phyloP scores from a whole-genome alignment of 1,140 invertebrate genomes.

The Parapsyche elsis region DNA sequence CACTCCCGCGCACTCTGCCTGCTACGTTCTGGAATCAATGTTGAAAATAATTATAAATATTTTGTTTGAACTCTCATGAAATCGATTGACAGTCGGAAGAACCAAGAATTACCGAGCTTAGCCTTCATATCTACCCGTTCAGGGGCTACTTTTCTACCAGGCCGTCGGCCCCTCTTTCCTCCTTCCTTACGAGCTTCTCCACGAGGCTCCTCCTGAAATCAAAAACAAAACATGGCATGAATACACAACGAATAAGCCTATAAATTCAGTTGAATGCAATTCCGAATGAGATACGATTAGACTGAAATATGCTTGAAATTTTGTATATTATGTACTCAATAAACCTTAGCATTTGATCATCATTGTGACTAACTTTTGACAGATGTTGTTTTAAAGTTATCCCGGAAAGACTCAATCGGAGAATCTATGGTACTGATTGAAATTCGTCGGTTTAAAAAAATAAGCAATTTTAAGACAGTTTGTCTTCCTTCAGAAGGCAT shows the following conservation, averaged over 20 bases:
- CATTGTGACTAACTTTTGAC: too few relatives aligned
- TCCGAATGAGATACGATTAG: too few relatives aligned
- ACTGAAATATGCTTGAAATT: too few relatives aligned
- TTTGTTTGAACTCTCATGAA: background rate
- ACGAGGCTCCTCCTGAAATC: constrained; percentile 58
- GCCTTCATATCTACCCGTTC: constrained; percentile 95
- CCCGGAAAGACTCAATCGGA: too few relatives aligned
- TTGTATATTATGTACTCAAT: too few relatives aligned
- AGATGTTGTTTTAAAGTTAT: too few relatives aligned
- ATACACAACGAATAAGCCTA: background rate
- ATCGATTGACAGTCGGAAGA: background rate
- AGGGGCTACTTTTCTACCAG: constrained; percentile 82
- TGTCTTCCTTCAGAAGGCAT: too few relatives aligned
- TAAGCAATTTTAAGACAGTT: too few relatives aligned
- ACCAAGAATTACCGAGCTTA: constrained; percentile 82
- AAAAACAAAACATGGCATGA: background rate
- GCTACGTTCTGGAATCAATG: constrained; percentile 81
- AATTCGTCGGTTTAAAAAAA: too few relatives aligned
- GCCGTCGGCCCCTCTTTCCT: constrained; percentile 88
- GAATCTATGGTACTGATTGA: too few relatives aligned
- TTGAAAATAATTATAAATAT: constrained; percentile 16
- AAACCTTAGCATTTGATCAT: too few relatives aligned
- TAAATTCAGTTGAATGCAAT: background rate
- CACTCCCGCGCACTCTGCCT: constrained; percentile 97
- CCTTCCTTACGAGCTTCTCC: constrained; percentile 76